A percentile compares a stretch with the other conserved stretches of the same genome.
phyloP scores from a whole-genome alignment of 2,797 vertebrate species.

The Myiotriccus ornatus region DNA sequence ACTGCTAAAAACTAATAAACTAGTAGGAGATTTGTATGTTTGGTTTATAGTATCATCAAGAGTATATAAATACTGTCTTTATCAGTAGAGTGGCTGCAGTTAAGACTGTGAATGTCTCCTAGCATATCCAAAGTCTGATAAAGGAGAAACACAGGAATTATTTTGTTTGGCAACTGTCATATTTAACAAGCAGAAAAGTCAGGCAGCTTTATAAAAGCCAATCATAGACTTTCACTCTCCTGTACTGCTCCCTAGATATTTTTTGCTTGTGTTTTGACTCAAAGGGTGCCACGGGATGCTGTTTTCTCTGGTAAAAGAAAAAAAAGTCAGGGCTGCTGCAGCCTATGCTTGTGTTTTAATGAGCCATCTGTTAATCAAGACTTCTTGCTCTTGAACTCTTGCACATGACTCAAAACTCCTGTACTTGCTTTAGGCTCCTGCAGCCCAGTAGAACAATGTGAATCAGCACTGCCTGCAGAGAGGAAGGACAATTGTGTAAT shows the following conservation, averaged over 20 bases:
- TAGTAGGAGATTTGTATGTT: background rate
- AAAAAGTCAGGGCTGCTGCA: background rate
- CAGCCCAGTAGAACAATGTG: background rate
- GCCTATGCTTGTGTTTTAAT: background rate
- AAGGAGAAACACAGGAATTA: background rate
- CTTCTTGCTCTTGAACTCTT: background rate
- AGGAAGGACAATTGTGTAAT: background rate
- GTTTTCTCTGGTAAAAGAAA: background rate
- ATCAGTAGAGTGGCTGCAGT: background rate
- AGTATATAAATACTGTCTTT: conserved; percentile 27
- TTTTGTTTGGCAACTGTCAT: conserved; percentile 38
- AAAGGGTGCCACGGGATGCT: background rate
- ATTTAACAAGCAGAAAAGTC: background rate
- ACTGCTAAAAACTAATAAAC: conserved; percentile 40
- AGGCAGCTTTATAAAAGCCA: background rate
- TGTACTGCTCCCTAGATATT: background rate
- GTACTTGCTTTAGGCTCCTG: background rate
- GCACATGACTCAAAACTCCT: background rate
- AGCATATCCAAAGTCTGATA: background rate
- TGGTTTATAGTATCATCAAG: background rate
- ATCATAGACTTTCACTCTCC: background rate
- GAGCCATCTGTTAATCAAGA: background rate
- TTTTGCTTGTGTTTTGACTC: background rate
- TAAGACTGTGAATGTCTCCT: background rate
- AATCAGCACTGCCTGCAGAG: background rate